These are phyloP conservation scores for Epinephelus lanceolatus DNA, from an alignment of 2,113 vertebrate genomes.

Conservation along the genomic window DNA sequence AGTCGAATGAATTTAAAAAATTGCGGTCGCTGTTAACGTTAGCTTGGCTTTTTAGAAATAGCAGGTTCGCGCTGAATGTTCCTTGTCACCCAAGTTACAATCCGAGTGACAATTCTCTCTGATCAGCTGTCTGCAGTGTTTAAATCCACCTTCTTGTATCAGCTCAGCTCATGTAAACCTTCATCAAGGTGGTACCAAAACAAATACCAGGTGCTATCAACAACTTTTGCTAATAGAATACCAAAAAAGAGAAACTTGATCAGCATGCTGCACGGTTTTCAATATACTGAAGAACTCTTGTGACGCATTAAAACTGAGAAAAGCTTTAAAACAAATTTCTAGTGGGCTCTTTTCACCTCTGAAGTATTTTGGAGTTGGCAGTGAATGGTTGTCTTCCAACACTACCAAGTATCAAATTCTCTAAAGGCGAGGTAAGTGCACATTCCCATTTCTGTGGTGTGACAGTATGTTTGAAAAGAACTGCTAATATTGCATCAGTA, in stretches of 20 bases:
- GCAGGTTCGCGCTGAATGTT: not conserved
- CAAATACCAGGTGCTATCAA: no score
- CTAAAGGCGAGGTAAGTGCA: not conserved
- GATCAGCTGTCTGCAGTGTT: not conserved
- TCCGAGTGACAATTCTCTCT: not conserved
- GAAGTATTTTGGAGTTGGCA: slow-evolving; percentile 18
- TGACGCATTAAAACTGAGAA: slow-evolving; percentile 26
- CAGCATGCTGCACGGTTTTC: not conserved
- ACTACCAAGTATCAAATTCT: slow-evolving; percentile 7
- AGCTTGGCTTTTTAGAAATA: not conserved
- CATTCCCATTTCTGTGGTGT: slow-evolving; percentile 1
- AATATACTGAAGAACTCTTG: not conserved
- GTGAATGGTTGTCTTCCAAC: slow-evolving; percentile 8
- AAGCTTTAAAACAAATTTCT: slow-evolving; percentile 1
- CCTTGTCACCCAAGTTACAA: not conserved
- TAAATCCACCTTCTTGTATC: no score
- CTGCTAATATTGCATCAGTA: not conserved
- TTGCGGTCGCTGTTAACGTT: no score
- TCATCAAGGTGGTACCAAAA: no score
- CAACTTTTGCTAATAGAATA: no score
- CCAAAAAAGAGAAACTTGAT: not conserved
- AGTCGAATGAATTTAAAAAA: no score
- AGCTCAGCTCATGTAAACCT: no score
- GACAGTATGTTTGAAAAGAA: not conserved
- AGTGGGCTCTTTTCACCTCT: slow-evolving; percentile 28